Evolutionary conservation across 2,113 vertebrate species (phyloP).

Genomic region (Actenoides lindsayi): DNA sequence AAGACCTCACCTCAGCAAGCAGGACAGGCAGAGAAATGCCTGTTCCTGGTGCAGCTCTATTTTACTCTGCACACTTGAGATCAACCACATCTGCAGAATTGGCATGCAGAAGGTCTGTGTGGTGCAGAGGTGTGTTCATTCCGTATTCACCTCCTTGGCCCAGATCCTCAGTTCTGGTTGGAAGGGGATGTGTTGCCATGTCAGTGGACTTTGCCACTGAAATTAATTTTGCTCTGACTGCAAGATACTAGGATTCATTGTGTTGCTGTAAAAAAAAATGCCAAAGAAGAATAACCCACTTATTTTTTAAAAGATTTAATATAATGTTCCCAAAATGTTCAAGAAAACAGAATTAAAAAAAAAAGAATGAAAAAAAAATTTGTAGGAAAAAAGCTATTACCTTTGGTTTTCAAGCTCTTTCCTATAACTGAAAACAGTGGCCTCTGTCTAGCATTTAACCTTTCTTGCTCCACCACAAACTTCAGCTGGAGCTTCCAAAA

Average conservation of each 20-base stretch:
- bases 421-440: not conserved
- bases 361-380: not conserved
- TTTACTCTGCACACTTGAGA: not conserved
- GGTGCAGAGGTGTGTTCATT: not conserved
- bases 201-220: not conserved
- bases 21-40: not conserved
- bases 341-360: not conserved
- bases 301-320: not conserved
- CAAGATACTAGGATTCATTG: not conserved
- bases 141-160: not conserved
- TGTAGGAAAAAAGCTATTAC: not conserved
- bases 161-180: not conserved
- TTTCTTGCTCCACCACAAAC: not conserved
- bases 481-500: not conserved
- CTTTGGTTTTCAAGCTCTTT: not conserved
- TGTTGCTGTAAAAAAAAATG: not conserved
- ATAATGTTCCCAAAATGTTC: not conserved
- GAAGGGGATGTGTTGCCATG: not conserved
- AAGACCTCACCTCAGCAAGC: not conserved
- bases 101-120: not conserved
- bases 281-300: not conserved
- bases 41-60: not conserved
- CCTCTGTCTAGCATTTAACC: not conserved
- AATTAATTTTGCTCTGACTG: not conserved
- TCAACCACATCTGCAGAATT: not conserved